Conservation (phyloP, 2,888 invertebrate genomes). For the Steromphala cineraria region DNA sequence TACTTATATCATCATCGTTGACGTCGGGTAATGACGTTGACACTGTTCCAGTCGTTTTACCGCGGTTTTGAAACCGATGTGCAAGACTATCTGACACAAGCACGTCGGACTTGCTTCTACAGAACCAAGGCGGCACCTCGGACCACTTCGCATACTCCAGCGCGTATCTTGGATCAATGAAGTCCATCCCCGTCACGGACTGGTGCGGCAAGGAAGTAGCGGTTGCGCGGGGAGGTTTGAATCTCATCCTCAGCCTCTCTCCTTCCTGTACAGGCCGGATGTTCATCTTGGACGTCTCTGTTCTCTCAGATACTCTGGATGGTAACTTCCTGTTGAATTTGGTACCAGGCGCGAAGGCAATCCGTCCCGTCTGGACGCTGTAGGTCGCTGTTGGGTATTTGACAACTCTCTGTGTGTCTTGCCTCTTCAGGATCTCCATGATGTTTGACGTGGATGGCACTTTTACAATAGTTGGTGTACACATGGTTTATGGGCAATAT, state of each 20-base stretch:
- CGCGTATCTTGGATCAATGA: conserved; percentile 26
- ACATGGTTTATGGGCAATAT: background rate
- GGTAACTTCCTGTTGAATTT: background rate
- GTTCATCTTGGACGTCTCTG: background rate
- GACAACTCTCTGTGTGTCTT: background rate
- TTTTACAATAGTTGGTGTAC: background rate
- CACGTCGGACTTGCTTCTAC: conserved; percentile 27
- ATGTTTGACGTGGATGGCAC: background rate
- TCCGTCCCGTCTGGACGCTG: background rate
- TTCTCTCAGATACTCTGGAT: background rate
- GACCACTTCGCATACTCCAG: conserved; percentile 25
- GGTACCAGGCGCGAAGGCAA: background rate
- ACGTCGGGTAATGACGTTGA: background rate
- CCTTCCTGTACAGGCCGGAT: background rate
- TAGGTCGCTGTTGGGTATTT: background rate
- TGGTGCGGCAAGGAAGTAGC: conserved; percentile 21
- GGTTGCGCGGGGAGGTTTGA: conserved; percentile 25
- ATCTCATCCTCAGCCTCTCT: background rate
- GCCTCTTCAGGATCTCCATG: background rate
- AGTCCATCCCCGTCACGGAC: conserved; percentile 26
- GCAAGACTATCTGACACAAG: background rate
- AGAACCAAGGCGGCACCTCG: conserved; percentile 24
- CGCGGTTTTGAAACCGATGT: background rate
- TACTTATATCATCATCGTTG: background rate
- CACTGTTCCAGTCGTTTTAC: background rate